Evolutionary conservation across 2,797 vertebrate species (phyloP), one percentile per base, ranked within the genome.

Genomic region (Bradypodion pumilum): DNA sequence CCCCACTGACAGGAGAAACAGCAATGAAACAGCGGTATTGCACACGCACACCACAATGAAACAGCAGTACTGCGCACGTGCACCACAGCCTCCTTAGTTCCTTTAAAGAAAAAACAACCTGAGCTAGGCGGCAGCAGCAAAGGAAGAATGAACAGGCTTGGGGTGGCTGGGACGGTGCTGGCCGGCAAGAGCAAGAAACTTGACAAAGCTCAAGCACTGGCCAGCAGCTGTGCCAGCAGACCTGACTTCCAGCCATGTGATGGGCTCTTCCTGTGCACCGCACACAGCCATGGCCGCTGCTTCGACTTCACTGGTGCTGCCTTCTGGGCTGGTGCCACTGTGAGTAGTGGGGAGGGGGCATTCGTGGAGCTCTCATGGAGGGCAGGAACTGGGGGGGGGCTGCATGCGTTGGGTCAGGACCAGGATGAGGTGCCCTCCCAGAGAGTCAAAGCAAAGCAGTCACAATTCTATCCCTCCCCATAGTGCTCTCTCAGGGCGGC

Each of bases 281-380:
- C 98, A 75, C 98, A 99, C 96, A 99, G 98, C 95, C 98, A 99
- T 86, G 98, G 98, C 91, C 98, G 98, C 96, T 99, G 98, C 96
- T 99, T 99, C 98, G 98, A 94, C 98, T 99, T 92, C 98, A 99
- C 96, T 99, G 98, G 98, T 99, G 98, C 96, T 99, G 98, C 94
- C 98, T 98, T 96, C 95, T 99, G 91, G 98, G 98, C 92, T 99
- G 98, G 98, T 99, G 98, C 94, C 98, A 99, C 97, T 99, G 98
- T 99, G 96, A 99, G 98, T 99, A 70, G 21, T 74, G 87, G 74
- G 9, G 29, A 6, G 44, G 70, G n/a, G n/a, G n/a, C n/a, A n/a
- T n/a, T n/a, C n/a, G n/a, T n/a, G n/a, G n/a, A n/a, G n/a, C n/a
- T n/a, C n/a, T n/a, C n/a, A n/a, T n/a, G 27, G 23, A 32, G 32